Conservation (phyloP, 2,888 invertebrate species). For the Tupiocoris notatus region DNA sequence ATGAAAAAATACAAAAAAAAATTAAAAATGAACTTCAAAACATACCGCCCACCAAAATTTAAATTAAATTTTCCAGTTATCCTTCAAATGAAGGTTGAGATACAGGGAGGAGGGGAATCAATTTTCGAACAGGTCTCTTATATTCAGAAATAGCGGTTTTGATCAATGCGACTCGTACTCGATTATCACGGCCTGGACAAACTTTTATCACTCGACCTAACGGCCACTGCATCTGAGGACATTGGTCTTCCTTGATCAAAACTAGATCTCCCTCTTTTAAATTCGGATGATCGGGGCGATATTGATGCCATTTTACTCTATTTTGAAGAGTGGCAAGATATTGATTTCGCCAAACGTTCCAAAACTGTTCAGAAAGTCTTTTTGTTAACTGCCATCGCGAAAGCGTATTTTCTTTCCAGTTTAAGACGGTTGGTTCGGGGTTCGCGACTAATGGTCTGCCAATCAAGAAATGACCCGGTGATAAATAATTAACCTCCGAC, state of each 20-base stretch:
- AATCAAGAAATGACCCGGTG: not conserved
- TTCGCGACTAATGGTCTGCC: not conserved
- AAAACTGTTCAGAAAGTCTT: not conserved
- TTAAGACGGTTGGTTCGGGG: not conserved
- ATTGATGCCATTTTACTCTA: not conserved
- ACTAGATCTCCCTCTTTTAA: not conserved
- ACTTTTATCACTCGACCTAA: not conserved
- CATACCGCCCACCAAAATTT: not conserved
- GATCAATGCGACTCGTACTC: not conserved
- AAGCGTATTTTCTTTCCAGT: not conserved
- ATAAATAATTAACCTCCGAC: not conserved
- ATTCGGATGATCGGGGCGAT: not conserved
- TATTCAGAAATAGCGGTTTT: not conserved
- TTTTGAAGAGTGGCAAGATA: not conserved
- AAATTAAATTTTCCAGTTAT: not conserved
- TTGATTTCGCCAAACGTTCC: not conserved
- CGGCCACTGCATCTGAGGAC: not conserved
- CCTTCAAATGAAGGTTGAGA: not conserved
- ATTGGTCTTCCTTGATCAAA: not conserved
- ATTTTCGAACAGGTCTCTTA: not conserved
- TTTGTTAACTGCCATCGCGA: not conserved
- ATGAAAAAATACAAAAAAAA: too few species aligned
- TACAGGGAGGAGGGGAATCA: not conserved
- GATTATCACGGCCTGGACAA: not conserved
- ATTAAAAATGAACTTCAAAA: too few species aligned